Evolutionary conservation across 1,140 invertebrate genomes (phyloP).

Genomic region (Aricia agestis): DNA sequence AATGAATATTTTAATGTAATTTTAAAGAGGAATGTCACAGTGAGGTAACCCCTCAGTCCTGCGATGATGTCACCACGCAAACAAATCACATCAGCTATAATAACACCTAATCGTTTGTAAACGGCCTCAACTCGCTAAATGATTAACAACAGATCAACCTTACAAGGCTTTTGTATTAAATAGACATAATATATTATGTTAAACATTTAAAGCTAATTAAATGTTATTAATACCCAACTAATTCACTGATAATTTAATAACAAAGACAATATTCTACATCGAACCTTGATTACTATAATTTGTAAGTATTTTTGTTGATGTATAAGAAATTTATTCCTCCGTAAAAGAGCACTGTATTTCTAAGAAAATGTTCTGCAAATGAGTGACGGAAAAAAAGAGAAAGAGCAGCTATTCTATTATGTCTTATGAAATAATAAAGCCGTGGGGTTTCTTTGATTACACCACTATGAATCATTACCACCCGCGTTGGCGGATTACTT

Average conservation of each 20-base stretch:
- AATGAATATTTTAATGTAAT: neutral
- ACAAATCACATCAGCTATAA: neutral
- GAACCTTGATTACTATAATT: neutral
- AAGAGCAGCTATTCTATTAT: neutral
- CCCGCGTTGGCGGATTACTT: neutral
- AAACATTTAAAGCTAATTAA: neutral
- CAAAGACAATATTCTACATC: neutral
- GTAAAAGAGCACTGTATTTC: no score
- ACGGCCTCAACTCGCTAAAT: neutral
- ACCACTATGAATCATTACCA: conserved; percentile 1
- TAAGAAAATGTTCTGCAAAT: neutral
- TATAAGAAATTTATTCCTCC: no score
- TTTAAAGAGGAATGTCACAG: neutral
- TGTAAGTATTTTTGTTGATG: neutral
- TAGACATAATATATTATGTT: neutral
- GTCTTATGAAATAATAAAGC: neutral
- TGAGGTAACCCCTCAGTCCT: neutral
- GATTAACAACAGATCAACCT: neutral
- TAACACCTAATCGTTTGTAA: neutral
- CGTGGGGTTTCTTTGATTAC: neutral
- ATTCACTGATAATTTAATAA: neutral
- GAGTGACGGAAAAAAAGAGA: neutral
- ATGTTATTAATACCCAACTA: neutral
- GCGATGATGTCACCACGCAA: neutral
- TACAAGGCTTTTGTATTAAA: neutral